Evolutionary conservation across 2,113 vertebrate genomes (phyloP).

Genomic region (Propithecus coquereli): DNA sequence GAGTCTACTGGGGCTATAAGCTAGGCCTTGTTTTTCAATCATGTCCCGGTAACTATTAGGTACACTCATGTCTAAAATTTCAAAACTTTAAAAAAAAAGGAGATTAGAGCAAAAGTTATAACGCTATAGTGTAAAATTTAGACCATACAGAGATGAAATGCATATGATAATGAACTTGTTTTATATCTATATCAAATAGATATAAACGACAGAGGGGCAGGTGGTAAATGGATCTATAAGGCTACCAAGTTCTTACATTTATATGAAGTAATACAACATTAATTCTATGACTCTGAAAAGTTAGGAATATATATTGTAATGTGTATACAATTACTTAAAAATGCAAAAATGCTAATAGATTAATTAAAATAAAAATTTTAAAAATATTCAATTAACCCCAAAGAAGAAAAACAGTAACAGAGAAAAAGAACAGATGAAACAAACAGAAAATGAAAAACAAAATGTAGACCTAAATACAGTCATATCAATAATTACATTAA

Average conservation of each 20-base stretch:
- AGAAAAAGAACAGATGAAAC: neutral
- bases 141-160: neutral
- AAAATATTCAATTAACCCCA: neutral
- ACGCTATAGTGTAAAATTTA: neutral
- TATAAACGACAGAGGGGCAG: neutral
- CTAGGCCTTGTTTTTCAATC: neutral
- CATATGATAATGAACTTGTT: neutral
- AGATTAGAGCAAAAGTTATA: constrained; percentile 10
- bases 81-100: constrained; percentile 7
- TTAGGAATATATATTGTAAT: neutral
- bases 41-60: neutral
- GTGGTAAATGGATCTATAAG: neutral
- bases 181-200: neutral
- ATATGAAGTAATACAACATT: neutral
- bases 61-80: neutral
- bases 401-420: neutral
- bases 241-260: neutral
- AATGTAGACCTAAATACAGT: neutral
- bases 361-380: neutral
- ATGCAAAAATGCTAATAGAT: neutral
- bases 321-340: constrained; percentile 10
- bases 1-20: neutral
- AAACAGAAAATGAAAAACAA: neutral
- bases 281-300: neutral
- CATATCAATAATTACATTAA: constrained; percentile 7